A percentile compares a stretch with the other conserved stretches of the same genome.
These are phyloP conservation scores for Reticulitermes speratus DNA, from an alignment of 1,140 invertebrate genomes.

Conservation along the genomic window DNA sequence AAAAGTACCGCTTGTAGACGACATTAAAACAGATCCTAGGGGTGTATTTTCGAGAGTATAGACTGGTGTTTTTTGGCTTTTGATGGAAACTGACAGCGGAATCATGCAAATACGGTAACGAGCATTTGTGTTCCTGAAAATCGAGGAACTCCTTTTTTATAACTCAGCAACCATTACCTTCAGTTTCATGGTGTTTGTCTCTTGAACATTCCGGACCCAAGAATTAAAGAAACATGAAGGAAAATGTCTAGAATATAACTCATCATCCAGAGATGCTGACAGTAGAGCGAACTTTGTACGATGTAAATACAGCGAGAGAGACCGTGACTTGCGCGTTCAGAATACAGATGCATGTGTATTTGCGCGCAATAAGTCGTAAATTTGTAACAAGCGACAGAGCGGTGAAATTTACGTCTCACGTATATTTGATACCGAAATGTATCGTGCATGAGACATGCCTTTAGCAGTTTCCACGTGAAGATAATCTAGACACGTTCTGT, in stretches of 20 bases:
- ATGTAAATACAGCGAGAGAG: not conserved
- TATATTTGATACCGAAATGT: not conserved
- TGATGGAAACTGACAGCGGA: no score
- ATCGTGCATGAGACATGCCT: not conserved
- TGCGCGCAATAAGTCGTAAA: not conserved
- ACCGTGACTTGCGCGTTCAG: not conserved
- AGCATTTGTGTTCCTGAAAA: no score
- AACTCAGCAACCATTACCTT: no score
- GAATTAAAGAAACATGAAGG: not conserved
- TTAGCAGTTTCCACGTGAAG: not conserved
- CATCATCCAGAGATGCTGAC: not conserved
- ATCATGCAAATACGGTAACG: no score
- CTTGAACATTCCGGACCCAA: no score
- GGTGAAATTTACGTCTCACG: not conserved
- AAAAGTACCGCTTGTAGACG: no score
- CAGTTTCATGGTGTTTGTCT: no score
- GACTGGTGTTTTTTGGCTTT: no score
- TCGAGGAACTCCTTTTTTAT: no score
- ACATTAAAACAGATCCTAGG: no score
- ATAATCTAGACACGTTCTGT: not conserved
- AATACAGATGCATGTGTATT: not conserved
- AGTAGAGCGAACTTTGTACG: not conserved
- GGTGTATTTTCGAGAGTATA: no score
- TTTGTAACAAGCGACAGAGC: not conserved
- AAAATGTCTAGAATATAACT: not conserved